Conservation (phyloP, 2,888 invertebrate genomes). For the Lottia gigantea region DNA sequence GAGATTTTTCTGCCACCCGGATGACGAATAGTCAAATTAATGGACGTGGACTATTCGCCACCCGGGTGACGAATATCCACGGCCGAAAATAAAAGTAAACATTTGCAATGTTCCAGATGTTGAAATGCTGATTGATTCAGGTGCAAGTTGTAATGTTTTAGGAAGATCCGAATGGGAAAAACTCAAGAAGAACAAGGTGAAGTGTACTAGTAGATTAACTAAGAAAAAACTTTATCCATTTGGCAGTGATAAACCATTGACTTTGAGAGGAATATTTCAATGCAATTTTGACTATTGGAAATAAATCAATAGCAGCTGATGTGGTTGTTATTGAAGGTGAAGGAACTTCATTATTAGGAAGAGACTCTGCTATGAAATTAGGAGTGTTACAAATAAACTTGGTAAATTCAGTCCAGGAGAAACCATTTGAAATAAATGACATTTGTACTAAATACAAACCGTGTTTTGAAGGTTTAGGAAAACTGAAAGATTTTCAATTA, state of each 20-base stretch:
- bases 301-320: neutral
- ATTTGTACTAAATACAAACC: constrained; percentile 4
- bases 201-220: neutral
- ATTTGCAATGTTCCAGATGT: neutral
- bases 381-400: neutral
- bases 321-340: neutral
- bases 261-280: neutral
- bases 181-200: constrained; percentile 2
- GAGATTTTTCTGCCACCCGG: too few species aligned
- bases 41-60: too few species aligned
- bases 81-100: neutral
- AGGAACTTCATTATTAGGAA: neutral
- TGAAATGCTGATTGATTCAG: neutral
- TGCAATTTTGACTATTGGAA: neutral
- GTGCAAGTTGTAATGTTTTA: neutral
- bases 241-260: constrained; percentile 3
- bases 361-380: neutral
- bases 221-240: neutral
- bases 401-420: neutral
- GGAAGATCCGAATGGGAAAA: neutral
- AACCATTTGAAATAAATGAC: neutral
- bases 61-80: too few species aligned
- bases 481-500: neutral
- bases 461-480: neutral
- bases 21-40: too few species aligned